Base-by-base conservation (phyloP, 2,888 invertebrate species). In the Tubulanus polymorphus region DNA sequence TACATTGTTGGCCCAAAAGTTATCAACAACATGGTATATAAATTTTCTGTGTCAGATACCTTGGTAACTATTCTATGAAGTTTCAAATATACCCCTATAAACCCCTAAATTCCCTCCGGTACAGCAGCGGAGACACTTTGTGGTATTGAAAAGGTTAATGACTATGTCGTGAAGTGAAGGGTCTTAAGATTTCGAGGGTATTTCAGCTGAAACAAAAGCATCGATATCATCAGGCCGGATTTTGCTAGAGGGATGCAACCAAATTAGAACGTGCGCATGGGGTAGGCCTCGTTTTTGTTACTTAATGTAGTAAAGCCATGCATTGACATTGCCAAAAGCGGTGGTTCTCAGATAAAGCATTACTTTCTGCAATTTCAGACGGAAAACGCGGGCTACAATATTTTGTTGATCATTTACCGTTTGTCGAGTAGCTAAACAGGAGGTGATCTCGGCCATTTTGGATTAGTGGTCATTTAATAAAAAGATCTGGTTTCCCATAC, bases 401-500 rank as follows among this genome's bases (percentile, higher is more conserved):
- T 57, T 63, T 41, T 28, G 63, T 2, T 55, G 48, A 46, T 57
- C 49, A 3, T 20, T 18, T 3, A 47, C 35, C 28, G 18, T 28
- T 37, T 55, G 55, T 10, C 46, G 47, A 26, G 28, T 2, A 23
- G 57, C 23, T n/a, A 61, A 27, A 12, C 55, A 20, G 3, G 26
- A 23, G 10, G 12, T 35, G 8, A 61, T 37, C 61, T 60, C n/a
- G 49, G 29, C 55, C 56, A 64, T 25, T 25, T 30, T 0, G 57
- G 59, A 50, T 63, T 63, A 29, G 55, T 57, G 12, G 63, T 61
- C 23, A 61, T 54, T 15, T 62, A 15, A 60, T 71, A 61, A 81
- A 81, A 3, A 41, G n/a, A 78, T 76, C 73, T 25, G 80, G 79
- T 56, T 71, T 71, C 2, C 81, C 81, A 70, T 62, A 76, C 57